These are phyloP conservation scores for Cryptomyrus ogoouensis DNA, from an alignment of 2,113 vertebrate genomes.

Conservation along the genomic window DNA sequence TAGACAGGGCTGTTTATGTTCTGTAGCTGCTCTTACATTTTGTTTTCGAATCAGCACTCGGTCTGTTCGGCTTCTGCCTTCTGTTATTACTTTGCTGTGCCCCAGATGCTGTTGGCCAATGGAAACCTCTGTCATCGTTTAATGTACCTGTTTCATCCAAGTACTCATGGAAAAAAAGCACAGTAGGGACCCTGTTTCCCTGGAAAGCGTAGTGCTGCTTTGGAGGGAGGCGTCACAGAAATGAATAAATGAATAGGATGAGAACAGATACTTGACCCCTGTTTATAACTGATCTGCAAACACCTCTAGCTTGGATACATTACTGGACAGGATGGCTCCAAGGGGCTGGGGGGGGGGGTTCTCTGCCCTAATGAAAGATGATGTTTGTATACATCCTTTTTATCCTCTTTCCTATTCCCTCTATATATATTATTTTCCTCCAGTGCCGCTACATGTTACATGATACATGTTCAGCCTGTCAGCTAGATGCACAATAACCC, in stretches of 20 bases:
- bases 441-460: background rate
- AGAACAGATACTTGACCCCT: background rate
- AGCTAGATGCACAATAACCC: background rate
- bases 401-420: background rate
- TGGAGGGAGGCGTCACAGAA: background rate
- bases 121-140: background rate
- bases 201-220: background rate
- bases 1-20: background rate
- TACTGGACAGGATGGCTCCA: background rate
- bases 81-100: background rate
- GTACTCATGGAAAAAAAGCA: background rate
- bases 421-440: background rate
- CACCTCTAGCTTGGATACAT: background rate
- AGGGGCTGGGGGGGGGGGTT: background rate
- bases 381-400: background rate
- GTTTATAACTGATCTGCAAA: slow-evolving; percentile 10
- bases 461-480: background rate
- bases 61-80: background rate
- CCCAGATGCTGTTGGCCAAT: background rate
- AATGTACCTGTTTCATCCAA: background rate
- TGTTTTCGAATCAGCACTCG: background rate
- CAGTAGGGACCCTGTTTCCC: background rate
- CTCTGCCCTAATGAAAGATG: background rate
- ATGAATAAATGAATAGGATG: slow-evolving; percentile 9
- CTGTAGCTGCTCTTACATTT: background rate